A percentile compares a stretch with the other conserved stretches of the same genome.
Conservation (phyloP, 1,140 invertebrate species). For the Rhopalosiphum padi region DNA sequence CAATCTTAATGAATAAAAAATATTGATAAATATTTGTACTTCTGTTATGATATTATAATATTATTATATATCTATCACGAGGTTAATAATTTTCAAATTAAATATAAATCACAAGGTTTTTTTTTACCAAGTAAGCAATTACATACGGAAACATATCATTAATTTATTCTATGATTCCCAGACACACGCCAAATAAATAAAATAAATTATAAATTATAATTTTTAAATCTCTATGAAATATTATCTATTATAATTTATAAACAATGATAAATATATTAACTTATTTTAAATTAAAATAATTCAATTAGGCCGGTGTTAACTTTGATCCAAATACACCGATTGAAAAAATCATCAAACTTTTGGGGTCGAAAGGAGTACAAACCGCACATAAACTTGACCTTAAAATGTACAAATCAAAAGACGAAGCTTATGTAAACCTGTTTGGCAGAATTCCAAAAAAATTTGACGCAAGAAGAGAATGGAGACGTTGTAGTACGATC, state of each 20-base stretch:
- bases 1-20: no score
- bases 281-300: neutral
- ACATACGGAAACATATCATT: no score
- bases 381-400: neutral
- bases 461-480: slow-evolving; percentile 81
- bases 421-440: neutral
- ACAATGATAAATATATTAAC: neutral
- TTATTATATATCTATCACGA: no score
- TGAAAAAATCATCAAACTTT: neutral
- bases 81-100: no score
- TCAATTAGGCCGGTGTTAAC: slow-evolving; percentile 24
- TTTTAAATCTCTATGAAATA: neutral
- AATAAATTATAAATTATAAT: no score
- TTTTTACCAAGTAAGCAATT: no score
- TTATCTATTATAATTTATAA: neutral
- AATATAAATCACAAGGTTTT: no score
- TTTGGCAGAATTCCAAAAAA: slow-evolving; percentile 70
- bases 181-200: no score
- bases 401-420: neutral
- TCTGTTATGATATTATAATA: no score
- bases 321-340: neutral
- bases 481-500: slow-evolving; percentile 84
- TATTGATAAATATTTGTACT: no score
- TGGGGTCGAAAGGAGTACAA: slow-evolving; percentile 10
- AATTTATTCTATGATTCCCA: no score